Evolutionary conservation across 2,113 vertebrate species (phyloP), one percentile per base, ranked within the genome.

Genomic region (Prunella himalayana): DNA sequence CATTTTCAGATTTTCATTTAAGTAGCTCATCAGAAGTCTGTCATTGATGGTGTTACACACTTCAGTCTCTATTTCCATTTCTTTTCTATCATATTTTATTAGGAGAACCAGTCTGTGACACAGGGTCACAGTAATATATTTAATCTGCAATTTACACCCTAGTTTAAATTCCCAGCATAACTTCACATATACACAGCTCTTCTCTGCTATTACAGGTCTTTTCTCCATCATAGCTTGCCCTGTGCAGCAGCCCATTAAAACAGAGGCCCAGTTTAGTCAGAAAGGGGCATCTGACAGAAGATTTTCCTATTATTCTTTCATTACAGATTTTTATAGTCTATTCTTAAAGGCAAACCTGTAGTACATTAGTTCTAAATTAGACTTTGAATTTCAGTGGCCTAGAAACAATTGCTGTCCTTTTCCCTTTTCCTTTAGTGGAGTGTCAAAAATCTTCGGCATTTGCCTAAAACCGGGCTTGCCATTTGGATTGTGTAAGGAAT

Each of bases 131-230:
- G 86, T 86, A 54, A 61, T 71, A 42, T 12, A 75, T 75, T 92
- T 95, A 88, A 88, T 90, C 85, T 93, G 41, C 56, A 86, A 30
- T 94, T 90, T 73, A 56, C 15, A 68, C 49, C 41, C 71, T 86
- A 64, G 79, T 94, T 94, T 93, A 78, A 95, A 92, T 93, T 92
- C 83, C 84, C 73, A 68, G 35, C 65, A 7, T 84, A 94, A 75
- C 73, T 86, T 90, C 80, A 60, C 20, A 2, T 49, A 25, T 42
- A 28, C 20, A 10, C 8, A 5, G 27, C n/a, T 83, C 25, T 41
- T 78, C 63, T 81, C n/a, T 70, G 53, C n/a, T 86, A 2, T 64
- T 73, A 33, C 42, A 68, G 73, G 21, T 57, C 37, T 61, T 54
- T 95, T 49, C 25, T 87, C 71, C 64, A 41, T 90, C 41, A 22